phyloP scores from a whole-genome alignment of 1,140 invertebrate genomes.

The Fragariocoptes setiger region DNA sequence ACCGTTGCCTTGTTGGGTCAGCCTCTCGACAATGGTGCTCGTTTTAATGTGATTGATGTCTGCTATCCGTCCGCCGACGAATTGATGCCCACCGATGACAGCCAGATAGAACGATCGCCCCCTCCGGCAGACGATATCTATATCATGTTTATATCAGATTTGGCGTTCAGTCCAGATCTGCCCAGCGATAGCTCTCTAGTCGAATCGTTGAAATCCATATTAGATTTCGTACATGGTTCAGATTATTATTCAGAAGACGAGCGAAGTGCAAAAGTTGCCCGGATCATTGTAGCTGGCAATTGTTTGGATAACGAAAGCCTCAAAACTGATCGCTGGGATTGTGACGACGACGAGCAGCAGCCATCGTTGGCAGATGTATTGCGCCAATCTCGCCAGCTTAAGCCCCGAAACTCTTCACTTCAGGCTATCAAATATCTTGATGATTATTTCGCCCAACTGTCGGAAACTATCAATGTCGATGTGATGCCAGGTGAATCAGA shows the following conservation, averaged over 20 bases:
- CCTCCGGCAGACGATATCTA: conserved; percentile 16
- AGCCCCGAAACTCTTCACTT: conserved; percentile 17
- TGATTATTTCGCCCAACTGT: conserved; percentile 25
- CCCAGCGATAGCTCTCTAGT: neutral
- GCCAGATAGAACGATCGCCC: conserved; percentile 8
- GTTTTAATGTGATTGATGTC: conserved; percentile 38
- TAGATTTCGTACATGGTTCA: conserved; percentile 41
- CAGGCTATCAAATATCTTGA: conserved; percentile 32
- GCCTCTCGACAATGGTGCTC: conserved; percentile 21
- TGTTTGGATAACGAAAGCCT: conserved; percentile 12
- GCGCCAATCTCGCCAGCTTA: neutral
- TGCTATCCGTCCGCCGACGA: conserved; percentile 22
- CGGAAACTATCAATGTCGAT: conserved; percentile 15
- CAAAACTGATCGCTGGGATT: conserved; percentile 2
- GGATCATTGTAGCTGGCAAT: conserved; percentile 46
- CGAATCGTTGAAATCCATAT: conserved; percentile 29
- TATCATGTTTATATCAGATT: conserved; percentile 43
- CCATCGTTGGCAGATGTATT: neutral
- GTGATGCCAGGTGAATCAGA: conserved; percentile 30
- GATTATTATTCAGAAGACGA: conserved; percentile 14
- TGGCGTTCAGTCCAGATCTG: conserved; percentile 27
- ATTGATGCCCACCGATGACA: neutral
- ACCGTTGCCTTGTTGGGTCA: conserved; percentile 34
- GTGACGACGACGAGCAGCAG: neutral
- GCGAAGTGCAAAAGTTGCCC: conserved; percentile 29